Evolutionary conservation across 2,888 invertebrate species (phyloP).

Genomic region (Amphimallon solstitiale): DNA sequence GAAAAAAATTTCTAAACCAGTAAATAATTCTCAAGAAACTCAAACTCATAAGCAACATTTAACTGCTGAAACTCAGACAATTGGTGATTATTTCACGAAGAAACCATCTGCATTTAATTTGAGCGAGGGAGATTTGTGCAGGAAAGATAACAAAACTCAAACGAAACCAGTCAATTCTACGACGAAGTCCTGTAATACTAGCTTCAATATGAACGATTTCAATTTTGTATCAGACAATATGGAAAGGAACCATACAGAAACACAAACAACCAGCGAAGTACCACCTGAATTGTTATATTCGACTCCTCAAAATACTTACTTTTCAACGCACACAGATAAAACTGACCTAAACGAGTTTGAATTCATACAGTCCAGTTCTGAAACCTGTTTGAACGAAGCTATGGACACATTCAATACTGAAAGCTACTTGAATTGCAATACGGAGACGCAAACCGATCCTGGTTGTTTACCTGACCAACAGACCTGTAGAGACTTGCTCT

Average conservation of each 20-base stretch:
- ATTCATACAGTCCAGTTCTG: slow-evolving; percentile 49
- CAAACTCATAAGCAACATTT: slow-evolving; percentile 54
- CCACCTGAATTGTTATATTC: slow-evolving; percentile 44
- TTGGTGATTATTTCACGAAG: slow-evolving; percentile 54
- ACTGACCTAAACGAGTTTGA: slow-evolving; percentile 51
- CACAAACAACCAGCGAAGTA: slow-evolving; percentile 53
- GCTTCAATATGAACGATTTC: slow-evolving; percentile 53
- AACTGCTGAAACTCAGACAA: slow-evolving; percentile 62
- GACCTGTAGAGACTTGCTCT: slow-evolving; percentile 67
- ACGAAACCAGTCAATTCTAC: slow-evolving; percentile 50
- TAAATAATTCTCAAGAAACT: slow-evolving; percentile 55
- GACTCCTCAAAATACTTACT: slow-evolving; percentile 51
- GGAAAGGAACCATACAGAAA: slow-evolving; percentile 54
- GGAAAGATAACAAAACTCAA: slow-evolving; percentile 52
- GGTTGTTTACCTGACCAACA: slow-evolving; percentile 59
- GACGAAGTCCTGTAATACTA: slow-evolving; percentile 58
- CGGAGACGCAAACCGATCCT: slow-evolving; percentile 71
- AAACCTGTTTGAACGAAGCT: slow-evolving; percentile 47
- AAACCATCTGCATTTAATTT: slow-evolving; percentile 42
- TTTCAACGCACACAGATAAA: slow-evolving; percentile 49
- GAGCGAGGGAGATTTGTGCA: slow-evolving; percentile 49
- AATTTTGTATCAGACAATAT: slow-evolving; percentile 46
- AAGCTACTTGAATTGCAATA: slow-evolving; percentile 65
- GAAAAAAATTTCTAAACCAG: slow-evolving; percentile 40
- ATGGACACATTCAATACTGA: slow-evolving; percentile 54